Base-by-base conservation (phyloP, 1,140 invertebrate genomes). In the Ips nitidus region DNA sequence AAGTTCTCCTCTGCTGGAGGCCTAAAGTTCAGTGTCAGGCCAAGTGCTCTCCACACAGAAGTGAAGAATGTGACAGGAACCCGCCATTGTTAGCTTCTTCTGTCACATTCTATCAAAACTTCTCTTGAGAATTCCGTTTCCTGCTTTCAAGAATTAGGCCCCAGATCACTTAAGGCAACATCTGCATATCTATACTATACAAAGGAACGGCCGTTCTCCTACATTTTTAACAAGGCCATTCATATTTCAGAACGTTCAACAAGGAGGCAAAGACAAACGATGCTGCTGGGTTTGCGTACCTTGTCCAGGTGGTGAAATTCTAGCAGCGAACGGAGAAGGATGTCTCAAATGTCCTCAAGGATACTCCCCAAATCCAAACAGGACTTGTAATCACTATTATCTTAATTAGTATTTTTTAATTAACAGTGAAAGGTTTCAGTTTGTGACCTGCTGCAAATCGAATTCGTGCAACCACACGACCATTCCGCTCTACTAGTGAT, bases 211-310 rank as follows among this genome's bases (percentile, higher is more conserved):
- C 22, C 22, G 22, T 22, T 22, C 22, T 22, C 22, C 22, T 22
- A 22, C 22, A 22, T 22, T 22, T 22, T 22, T 22, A 22, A 22
- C 22, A 22, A 22, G 22, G 22, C 22, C 22, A 22, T 22, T 22
- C 22, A 3, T 50, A 50, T 3, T 66, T 38, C 76, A 89, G 88
- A 87, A 86, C 76, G 84, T 87, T 64, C 84, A 87, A 77, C 84
- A 84, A 53, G 87, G 86, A 47, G 86, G 85, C 6, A 84, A 85
- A 72, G 84, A 86, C 72, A 84, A 87, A 66, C 81, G 83, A 52
- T 93, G 91, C 78, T 93, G 91, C 77, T 93, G 90, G 90, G 84
- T 85, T 3, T 93, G 91, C 77, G 85, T 86, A 1, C 77, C 82
- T 4, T 93, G 90, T 79, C 83, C 83, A 52, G 80, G 84, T 43